Percentiles rank a stretch among this genome's conserved stretches.
These are phyloP conservation scores for Neodon shergylaensis DNA, from an alignment of 2,113 vertebrate species.

Conservation along the genomic window DNA sequence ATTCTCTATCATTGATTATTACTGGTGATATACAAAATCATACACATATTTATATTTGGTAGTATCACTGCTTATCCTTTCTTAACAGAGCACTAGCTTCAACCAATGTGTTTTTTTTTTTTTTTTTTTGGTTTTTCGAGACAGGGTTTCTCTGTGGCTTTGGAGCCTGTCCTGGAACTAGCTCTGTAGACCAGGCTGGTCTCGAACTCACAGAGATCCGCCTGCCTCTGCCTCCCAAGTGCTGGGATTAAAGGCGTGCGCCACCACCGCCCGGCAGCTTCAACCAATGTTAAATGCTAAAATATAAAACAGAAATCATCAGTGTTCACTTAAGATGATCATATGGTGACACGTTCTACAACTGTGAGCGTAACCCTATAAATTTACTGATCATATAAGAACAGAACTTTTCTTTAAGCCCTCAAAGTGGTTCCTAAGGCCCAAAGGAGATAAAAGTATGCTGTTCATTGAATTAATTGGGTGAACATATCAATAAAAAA, in stretches of 20 bases:
- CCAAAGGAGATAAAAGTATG: constrained; percentile 1
- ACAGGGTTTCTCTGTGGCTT: too few species aligned
- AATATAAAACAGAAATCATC: background rate
- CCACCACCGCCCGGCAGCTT: too few species aligned
- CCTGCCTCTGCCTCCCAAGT: too few species aligned
- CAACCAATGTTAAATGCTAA: background rate
- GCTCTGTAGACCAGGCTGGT: too few species aligned
- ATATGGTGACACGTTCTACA: background rate
- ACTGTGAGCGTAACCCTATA: background rate
- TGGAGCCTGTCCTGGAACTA: too few species aligned
- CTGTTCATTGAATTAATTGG: background rate
- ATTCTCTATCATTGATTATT: constrained; percentile 30
- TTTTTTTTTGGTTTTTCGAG: too few species aligned
- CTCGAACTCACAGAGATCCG: too few species aligned
- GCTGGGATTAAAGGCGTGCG: too few species aligned
- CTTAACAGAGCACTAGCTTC: background rate
- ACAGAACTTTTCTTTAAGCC: background rate
- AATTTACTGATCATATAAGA: background rate
- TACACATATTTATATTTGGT: background rate
- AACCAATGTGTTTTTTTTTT: too few species aligned
- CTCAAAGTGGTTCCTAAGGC: background rate
- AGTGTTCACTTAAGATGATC: background rate
- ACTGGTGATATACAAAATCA: background rate
- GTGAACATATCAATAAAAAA: background rate
- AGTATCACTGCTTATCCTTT: background rate